phyloP scores from a whole-genome alignment of 2,888 invertebrate species.

The Thyatira batis region DNA sequence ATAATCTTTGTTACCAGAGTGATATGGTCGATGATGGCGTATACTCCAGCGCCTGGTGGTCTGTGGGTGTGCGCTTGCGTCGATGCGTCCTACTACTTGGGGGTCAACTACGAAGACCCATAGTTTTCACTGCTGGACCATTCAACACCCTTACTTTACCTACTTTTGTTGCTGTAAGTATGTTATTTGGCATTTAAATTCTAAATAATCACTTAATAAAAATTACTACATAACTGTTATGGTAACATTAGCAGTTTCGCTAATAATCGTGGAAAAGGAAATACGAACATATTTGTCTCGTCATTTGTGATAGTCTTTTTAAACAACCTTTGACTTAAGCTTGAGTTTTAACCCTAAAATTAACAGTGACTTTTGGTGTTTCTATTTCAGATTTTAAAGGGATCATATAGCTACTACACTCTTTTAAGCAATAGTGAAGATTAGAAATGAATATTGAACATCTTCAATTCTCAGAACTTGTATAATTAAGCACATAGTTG shows the following conservation, averaged over 20 bases:
- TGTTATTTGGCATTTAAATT: too few species aligned
- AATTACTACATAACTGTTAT: too few species aligned
- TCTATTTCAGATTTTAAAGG: constrained; percentile 62
- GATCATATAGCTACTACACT: constrained; percentile 64
- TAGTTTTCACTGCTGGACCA: constrained; percentile 64
- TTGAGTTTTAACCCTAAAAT: too few species aligned
- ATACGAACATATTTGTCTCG: too few species aligned
- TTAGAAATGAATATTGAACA: too few species aligned
- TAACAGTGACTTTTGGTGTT: too few species aligned
- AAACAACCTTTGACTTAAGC: too few species aligned
- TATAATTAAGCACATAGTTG: neutral
- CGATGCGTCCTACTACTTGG: constrained; percentile 51
- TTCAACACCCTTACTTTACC: constrained; percentile 57
- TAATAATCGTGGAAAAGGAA: too few species aligned
- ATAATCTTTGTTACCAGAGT: constrained; percentile 41
- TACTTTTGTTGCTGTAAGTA: constrained; percentile 60
- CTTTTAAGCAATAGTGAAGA: constrained; percentile 51
- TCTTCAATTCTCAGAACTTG: too few species aligned
- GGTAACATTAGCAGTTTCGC: too few species aligned
- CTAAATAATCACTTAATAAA: too few species aligned
- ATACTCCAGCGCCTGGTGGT: constrained; percentile 63
- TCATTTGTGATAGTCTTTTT: too few species aligned
- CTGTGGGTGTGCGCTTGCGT: constrained; percentile 42
- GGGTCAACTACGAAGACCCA: constrained; percentile 51
- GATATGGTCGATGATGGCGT: constrained; percentile 50